Conservation (phyloP, 2,113 vertebrate genomes). For the Euleptes europaea region DNA sequence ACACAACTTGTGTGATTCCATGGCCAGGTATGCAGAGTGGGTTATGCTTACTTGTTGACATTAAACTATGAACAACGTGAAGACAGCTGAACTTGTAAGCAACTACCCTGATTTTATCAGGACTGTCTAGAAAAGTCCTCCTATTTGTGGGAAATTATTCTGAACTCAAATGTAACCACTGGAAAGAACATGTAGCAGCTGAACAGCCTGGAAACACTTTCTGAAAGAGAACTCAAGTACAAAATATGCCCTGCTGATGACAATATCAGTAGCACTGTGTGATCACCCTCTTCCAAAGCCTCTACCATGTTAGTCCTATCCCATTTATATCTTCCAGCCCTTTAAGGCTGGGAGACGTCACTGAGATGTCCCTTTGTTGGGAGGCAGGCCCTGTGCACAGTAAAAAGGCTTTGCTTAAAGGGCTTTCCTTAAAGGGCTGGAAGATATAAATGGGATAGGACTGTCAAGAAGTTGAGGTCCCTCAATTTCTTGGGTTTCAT, state of each 20-base stretch:
- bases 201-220: background rate
- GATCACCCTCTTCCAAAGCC: background rate
- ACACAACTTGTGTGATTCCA: background rate
- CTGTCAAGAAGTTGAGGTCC: too few species aligned
- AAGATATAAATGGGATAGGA: too few species aligned
- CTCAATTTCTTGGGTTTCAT: too few species aligned
- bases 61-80: background rate
- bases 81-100: background rate
- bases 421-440: too few species aligned
- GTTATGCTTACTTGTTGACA: too few species aligned
- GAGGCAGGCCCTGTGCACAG: background rate
- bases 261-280: background rate
- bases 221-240: background rate
- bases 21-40: background rate
- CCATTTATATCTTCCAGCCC: background rate
- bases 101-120: background rate
- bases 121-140: background rate
- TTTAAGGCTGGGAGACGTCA: too few species aligned
- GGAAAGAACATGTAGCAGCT: background rate
- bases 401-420: too few species aligned
- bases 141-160: background rate
- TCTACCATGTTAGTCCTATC: background rate
- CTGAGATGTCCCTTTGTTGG: background rate
- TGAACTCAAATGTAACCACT: too few species aligned
- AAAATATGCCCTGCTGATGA: background rate